phyloP scores from a whole-genome alignment of 2,797 vertebrate species.

The Myotis daubentonii region DNA sequence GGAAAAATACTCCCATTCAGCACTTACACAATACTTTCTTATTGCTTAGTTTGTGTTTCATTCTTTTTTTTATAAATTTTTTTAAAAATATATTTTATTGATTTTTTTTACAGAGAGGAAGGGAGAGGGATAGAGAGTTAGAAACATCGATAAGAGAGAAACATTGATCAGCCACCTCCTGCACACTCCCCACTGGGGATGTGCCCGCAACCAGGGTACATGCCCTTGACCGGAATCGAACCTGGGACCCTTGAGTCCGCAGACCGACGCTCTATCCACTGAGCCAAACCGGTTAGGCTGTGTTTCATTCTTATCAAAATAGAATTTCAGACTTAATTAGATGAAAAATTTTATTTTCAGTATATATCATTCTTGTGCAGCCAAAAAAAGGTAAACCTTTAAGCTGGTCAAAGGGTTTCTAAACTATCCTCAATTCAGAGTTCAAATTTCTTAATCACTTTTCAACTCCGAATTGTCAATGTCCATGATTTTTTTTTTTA shows the following conservation, averaged over 20 bases:
- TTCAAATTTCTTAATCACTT: slow-evolving; percentile 25
- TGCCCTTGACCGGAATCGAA: too few species aligned
- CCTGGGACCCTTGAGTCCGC: too few species aligned
- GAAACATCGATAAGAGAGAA: too few species aligned
- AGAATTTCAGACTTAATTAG: slow-evolving; percentile 4
- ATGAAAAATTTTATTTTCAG: neutral
- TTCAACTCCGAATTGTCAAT: slow-evolving; percentile 7
- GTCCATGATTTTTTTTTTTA: neutral
- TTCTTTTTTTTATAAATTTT: neutral
- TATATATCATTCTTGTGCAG: neutral
- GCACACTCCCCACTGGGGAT: too few species aligned
- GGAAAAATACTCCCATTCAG: neutral
- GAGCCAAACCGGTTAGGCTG: neutral
- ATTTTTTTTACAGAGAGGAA: too few species aligned
- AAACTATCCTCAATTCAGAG: neutral
- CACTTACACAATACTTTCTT: neutral
- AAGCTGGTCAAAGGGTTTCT: neutral
- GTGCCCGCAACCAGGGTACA: too few species aligned
- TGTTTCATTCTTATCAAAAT: slow-evolving; percentile 27
- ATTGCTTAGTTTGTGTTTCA: neutral
- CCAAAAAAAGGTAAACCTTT: neutral
- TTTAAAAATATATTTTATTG: too few species aligned
- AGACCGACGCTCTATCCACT: too few species aligned
- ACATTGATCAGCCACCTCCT: too few species aligned
- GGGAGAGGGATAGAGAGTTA: too few species aligned